Evolutionary conservation across 2,797 vertebrate genomes (phyloP).

Genomic region (Schizothorax lantsangensis): DNA sequence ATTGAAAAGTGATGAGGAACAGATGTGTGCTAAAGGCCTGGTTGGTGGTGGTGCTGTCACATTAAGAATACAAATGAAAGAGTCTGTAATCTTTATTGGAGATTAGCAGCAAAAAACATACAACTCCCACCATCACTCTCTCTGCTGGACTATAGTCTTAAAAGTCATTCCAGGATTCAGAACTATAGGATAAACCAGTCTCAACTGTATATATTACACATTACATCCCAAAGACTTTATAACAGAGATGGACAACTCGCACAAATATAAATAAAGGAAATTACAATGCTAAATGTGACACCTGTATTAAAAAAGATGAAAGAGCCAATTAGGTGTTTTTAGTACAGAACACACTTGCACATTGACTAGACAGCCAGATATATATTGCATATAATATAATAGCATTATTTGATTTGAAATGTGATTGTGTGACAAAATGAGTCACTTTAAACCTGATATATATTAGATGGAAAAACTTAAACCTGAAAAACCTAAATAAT

Average conservation of each 20-base stretch:
- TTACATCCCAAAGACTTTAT: background rate
- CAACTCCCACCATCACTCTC: background rate
- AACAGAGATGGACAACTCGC: background rate
- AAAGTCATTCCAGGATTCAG: constrained; percentile 36
- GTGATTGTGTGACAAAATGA: background rate
- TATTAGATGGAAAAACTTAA: background rate
- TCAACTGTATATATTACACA: background rate
- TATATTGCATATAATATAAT: background rate
- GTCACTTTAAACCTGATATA: background rate
- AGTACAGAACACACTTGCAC: background rate
- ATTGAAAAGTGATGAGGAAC: constrained; percentile 50
- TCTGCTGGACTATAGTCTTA: constrained; percentile 58
- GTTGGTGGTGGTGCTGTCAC: constrained; percentile 32
- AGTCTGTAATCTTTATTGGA: constrained; percentile 40
- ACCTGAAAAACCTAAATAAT: background rate
- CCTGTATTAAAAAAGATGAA: background rate
- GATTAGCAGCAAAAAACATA: constrained; percentile 38
- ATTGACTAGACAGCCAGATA: background rate
- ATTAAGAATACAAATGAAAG: constrained; percentile 51
- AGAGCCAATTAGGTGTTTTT: background rate
- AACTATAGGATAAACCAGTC: background rate
- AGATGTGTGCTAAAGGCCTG: constrained; percentile 43
- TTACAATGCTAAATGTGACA: background rate
- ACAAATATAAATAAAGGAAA: background rate
- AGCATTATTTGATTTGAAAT: background rate